Base-by-base conservation (phyloP, 2,888 invertebrate genomes). In the Selenia dentaria region DNA sequence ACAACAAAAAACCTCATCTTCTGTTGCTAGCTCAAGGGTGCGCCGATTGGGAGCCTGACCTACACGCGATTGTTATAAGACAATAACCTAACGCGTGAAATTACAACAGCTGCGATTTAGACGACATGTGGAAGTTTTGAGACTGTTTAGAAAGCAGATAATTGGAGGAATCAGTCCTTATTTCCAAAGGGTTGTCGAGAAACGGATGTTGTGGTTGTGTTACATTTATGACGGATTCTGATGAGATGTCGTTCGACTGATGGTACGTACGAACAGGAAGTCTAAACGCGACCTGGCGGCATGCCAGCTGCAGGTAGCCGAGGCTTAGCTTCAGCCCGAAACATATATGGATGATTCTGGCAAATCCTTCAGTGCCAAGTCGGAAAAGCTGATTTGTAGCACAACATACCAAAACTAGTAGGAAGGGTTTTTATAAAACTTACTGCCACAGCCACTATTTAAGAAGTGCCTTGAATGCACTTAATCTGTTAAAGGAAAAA, bases 21-120 rank as follows among this genome's bases (percentile, higher is more conserved):
- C 63, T 66, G 70, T 75, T 72, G 55, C 70, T 57, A 59, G 64
- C n/a, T 68, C 59, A 75, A 73, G 79, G 82, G 72, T 75, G 67
- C 63, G 64, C 42, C 67, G 66, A 76, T 74, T 70, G 75, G 57
- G 51, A 48, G 33, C 51, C 55, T 74, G 73, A 78, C 74, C 74
- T 68, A 51, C 50, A 54, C 59, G 51, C 54, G 62, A 64, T 66
- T 62, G 62, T 47, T 63, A 62, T 61, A 62, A 34, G 57, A 60
- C 54, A 51, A 35, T 29, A 59, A 42, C 49, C 49, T 57, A 66
- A 62, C 54, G 67, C 74, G 69, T 80, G 72, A 76, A 79, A 77
- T 74, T 56, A 65, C 52, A 62, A 65, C 82, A 81, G 72, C 70
- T 83, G 83, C 47, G 64, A 72, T 67, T 45, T 56, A 43, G 61